phyloP scores from a whole-genome alignment of 2,888 invertebrate genomes.

The Conistra vaccinii region DNA sequence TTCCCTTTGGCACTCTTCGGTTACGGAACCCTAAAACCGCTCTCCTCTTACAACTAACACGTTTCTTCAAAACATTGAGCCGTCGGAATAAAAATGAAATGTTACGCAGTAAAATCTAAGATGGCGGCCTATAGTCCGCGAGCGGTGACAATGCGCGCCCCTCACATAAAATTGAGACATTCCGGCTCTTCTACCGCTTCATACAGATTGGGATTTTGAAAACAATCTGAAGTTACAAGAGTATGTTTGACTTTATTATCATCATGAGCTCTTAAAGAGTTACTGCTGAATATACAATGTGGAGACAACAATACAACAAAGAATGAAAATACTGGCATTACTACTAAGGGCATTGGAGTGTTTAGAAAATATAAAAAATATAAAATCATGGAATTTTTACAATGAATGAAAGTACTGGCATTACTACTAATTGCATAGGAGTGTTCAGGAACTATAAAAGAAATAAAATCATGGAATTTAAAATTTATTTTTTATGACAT shows the following conservation, averaged over 20 bases:
- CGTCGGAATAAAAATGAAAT: slow-evolving; percentile 84
- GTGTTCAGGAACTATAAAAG: too few relatives aligned
- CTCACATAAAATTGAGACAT: slow-evolving; percentile 60
- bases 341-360: too few relatives aligned
- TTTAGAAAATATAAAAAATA: not conserved
- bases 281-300: not conserved
- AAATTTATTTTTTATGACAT: too few relatives aligned
- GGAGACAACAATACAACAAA: too few relatives aligned
- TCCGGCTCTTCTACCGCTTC: slow-evolving; percentile 40
- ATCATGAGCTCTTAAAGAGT: not conserved
- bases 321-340: not conserved
- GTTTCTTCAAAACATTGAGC: slow-evolving; percentile 66
- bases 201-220: slow-evolving; percentile 38
- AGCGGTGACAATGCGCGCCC: slow-evolving; percentile 63
- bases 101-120: slow-evolving; percentile 82
- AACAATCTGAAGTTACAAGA: slow-evolving; percentile 33
- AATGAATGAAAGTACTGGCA: too few relatives aligned
- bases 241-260: slow-evolving; percentile 28
- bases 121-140: slow-evolving; percentile 73
- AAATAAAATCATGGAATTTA: too few relatives aligned
- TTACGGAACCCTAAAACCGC: slow-evolving; percentile 25
- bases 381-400: too few relatives aligned
- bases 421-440: too few relatives aligned
- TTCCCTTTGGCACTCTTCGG: too few relatives aligned
- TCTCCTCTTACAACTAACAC: slow-evolving; percentile 32